phyloP scores from a whole-genome alignment of 1,140 invertebrate species.

The Lasioglossum baleicum region DNA sequence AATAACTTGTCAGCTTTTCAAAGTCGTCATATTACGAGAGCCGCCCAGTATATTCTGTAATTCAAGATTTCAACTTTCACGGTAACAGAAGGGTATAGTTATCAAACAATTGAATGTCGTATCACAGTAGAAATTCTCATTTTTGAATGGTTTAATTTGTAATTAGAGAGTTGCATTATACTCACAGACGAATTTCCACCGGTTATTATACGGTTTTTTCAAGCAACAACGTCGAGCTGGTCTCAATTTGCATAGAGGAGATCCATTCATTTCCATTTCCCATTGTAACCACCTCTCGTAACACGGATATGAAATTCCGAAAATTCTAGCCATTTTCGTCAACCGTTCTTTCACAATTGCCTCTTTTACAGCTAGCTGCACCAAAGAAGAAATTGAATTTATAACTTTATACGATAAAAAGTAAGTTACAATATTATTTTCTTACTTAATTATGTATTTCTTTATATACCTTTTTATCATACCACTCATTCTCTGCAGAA shows the following conservation, averaged over 20 bases:
- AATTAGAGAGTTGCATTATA: slow-evolving; percentile 25
- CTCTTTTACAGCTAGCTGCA: slow-evolving; percentile 72
- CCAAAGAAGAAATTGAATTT: slow-evolving; percentile 24
- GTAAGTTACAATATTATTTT: not conserved
- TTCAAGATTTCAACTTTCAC: too few relatives aligned
- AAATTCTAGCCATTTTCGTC: slow-evolving; percentile 74
- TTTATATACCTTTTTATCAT: slow-evolving; percentile 57
- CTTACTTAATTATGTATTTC: not conserved
- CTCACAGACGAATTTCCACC: slow-evolving; percentile 79
- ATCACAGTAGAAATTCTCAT: too few relatives aligned
- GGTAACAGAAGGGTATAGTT: too few relatives aligned
- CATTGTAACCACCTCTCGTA: slow-evolving; percentile 76
- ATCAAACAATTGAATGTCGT: too few relatives aligned
- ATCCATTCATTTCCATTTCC: slow-evolving; percentile 64
- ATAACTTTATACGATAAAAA: slow-evolving; percentile 3
- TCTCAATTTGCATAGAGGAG: slow-evolving; percentile 74
- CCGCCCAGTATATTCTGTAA: too few relatives aligned
- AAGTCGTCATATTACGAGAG: too few relatives aligned
- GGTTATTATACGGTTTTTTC: slow-evolving; percentile 72
- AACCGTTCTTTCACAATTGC: slow-evolving; percentile 70
- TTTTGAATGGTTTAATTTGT: too few relatives aligned
- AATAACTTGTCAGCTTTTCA: too few relatives aligned
- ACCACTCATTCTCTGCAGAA: slow-evolving; percentile 49
- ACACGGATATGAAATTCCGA: slow-evolving; percentile 74
- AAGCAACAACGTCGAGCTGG: slow-evolving; percentile 71